Base-by-base conservation (phyloP, 2,113 vertebrate species). In the Hippopotamus amphibius region DNA sequence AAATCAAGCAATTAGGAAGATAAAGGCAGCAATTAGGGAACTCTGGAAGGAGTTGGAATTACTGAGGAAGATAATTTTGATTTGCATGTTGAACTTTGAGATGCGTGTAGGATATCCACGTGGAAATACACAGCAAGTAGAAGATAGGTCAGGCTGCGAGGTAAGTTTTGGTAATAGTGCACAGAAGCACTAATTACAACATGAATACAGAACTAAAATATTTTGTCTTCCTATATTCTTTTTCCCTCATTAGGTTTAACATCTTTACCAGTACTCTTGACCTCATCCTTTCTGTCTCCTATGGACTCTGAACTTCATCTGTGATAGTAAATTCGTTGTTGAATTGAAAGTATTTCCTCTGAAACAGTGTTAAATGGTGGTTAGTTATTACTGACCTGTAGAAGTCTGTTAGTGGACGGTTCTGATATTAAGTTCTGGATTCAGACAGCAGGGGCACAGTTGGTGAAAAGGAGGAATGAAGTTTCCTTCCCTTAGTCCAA, bases 371-470 rank as follows among this genome's bases (percentile, higher is more conserved):
- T 86, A 81, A 26, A 61, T 74, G n/a, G 26, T 37, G 19, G 12
- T n/a, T 88, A 30, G 19, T 68, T 94, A 61, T 26, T 87, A 37
- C 30, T 22, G 72, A 69, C 26, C 37, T 88, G 11, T 95, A 90
- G 24, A 92, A 74, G 28, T 43, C 53, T 26, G 22, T 80, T 61
- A 59, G 33, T 14, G 17, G 41, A 88, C 13, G 21, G 50, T 53
- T 74, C 19, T 41, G 55, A 55, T 30, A 21, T 68, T 66, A 88
- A 96, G 46, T 84, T 93, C 65, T 81, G 41, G n/a, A 93, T 90
- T 89, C 68, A 63, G 66, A 95, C n/a, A 90, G 46, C 80, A 79
- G 28, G 3, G 19, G 13, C 48, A 80, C 72, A 30, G 13, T 50
- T 90, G 72, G 30, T 76, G 33, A 59, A 85, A 37, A 59, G 46